Conservation (phyloP, 2,797 vertebrate species). For the Myripristis jacobus region DNA sequence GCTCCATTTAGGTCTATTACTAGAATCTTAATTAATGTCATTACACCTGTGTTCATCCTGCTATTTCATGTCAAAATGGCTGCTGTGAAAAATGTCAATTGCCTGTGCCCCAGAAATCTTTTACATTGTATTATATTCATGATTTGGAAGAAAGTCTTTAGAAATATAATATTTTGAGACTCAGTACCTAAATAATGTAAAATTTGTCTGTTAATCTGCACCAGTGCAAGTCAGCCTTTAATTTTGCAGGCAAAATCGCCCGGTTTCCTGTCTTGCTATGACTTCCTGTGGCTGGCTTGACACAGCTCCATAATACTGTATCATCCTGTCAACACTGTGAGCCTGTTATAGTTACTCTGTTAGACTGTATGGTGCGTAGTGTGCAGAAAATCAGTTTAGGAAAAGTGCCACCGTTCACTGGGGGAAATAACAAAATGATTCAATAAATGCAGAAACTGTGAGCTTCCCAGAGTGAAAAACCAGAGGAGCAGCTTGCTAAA, state of each 20-base stretch:
- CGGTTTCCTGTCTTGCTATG: neutral
- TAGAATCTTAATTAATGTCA: no score
- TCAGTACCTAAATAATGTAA: no score
- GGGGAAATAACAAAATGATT: constrained; percentile 11
- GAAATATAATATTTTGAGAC: no score
- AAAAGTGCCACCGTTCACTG: neutral
- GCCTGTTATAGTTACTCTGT: neutral
- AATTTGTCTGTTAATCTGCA: no score
- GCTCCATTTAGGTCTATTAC: no score
- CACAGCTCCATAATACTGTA: neutral
- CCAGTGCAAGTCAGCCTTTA: neutral
- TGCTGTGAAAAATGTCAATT: no score
- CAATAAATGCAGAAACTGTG: neutral
- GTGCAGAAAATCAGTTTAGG: neutral
- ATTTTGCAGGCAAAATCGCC: neutral
- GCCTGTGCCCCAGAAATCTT: no score
- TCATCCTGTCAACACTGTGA: neutral
- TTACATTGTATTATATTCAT: no score
- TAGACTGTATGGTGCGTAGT: neutral
- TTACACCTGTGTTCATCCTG: no score
- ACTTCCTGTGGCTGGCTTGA: constrained; percentile 4
- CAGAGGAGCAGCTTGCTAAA: constrained; percentile 52
- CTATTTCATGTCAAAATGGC: no score
- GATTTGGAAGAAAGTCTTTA: no score
- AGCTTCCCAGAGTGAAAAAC: constrained; percentile 9